A percentile compares a stretch with the other conserved stretches of the same genome.
Conservation (phyloP, 2,888 invertebrate species). For the Eurois occulta region DNA sequence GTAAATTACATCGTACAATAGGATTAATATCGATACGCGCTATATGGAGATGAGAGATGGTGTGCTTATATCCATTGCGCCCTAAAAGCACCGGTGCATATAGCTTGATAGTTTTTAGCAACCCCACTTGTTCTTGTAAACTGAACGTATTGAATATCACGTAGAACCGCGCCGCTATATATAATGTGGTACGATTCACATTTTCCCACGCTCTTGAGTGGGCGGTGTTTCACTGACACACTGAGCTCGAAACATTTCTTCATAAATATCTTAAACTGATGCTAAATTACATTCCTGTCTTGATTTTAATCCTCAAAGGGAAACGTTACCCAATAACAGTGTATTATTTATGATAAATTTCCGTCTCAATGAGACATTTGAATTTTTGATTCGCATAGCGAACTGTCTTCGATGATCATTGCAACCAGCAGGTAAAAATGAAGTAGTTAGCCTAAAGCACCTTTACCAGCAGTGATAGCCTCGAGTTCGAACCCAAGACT, state of each 20-base stretch:
- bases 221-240: slow-evolving; percentile 69
- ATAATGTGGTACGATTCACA: slow-evolving; percentile 50
- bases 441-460: neutral
- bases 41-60: neutral
- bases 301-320: slow-evolving; percentile 8
- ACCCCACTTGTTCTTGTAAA: slow-evolving; percentile 6
- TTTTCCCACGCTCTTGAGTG: slow-evolving; percentile 66
- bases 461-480: too few relatives aligned
- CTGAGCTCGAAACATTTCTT: slow-evolving; percentile 62
- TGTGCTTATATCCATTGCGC: too few relatives aligned
- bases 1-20: neutral
- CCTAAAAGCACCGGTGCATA: neutral
- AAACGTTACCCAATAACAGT: neutral
- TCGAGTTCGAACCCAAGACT: too few relatives aligned
- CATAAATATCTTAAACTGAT: slow-evolving; percentile 50
- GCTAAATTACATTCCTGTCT: slow-evolving; percentile 20
- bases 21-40: neutral
- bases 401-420: neutral
- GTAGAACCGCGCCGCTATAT: slow-evolving; percentile 42
- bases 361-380: neutral
- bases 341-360: neutral
- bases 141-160: slow-evolving; percentile 60
- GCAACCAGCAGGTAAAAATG: neutral
- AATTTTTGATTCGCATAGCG: neutral
- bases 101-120: neutral